A percentile compares a stretch with the other conserved stretches of the same genome.
Conservation (phyloP, 2,797 vertebrate genomes). For the Microctenopoma steveboyesi region DNA sequence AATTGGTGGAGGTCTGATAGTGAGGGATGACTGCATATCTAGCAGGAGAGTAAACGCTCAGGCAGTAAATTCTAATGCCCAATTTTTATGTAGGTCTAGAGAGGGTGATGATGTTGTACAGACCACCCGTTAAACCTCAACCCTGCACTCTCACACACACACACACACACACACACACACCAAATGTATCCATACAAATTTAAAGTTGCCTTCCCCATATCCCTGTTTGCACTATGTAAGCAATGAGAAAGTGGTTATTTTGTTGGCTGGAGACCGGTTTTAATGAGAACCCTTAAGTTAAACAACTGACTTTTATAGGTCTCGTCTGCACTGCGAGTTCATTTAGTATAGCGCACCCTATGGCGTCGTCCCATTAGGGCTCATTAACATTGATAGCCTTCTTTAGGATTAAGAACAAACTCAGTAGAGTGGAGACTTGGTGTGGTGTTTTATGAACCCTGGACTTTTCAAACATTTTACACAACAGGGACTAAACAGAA, state of each 20-base stretch:
- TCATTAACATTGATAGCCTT: constrained; percentile 57
- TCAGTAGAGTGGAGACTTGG: constrained; percentile 6
- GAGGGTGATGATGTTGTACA: constrained; percentile 62
- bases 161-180: constrained; percentile 19
- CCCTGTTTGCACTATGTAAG: constrained; percentile 54
- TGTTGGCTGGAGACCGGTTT: constrained; percentile 72
- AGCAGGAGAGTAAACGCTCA: constrained; percentile 28
- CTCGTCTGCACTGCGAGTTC: constrained; percentile 65
- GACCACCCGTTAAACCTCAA: constrained; percentile 62
- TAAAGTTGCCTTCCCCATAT: constrained; percentile 36
- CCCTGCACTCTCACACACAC: constrained; percentile 5
- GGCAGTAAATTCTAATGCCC: constrained; percentile 52
- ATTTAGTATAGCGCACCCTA: constrained; percentile 71
- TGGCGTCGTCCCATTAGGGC: constrained; percentile 55
- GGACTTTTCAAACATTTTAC: constrained; percentile 56
- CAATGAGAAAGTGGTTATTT: constrained; percentile 67
- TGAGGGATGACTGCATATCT: constrained; percentile 42
- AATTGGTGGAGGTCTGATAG: constrained; percentile 49
- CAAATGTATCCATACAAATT: constrained; percentile 14
- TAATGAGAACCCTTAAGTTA: constrained; percentile 75
- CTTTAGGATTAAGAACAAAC: constrained; percentile 46
- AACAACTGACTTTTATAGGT: constrained; percentile 75
- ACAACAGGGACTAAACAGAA: constrained; percentile 36
- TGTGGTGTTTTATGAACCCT: constrained; percentile 56
- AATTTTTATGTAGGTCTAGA: constrained; percentile 56